Evolutionary conservation across 2,113 vertebrate genomes (phyloP).

Genomic region (Dicaeum eximium): DNA sequence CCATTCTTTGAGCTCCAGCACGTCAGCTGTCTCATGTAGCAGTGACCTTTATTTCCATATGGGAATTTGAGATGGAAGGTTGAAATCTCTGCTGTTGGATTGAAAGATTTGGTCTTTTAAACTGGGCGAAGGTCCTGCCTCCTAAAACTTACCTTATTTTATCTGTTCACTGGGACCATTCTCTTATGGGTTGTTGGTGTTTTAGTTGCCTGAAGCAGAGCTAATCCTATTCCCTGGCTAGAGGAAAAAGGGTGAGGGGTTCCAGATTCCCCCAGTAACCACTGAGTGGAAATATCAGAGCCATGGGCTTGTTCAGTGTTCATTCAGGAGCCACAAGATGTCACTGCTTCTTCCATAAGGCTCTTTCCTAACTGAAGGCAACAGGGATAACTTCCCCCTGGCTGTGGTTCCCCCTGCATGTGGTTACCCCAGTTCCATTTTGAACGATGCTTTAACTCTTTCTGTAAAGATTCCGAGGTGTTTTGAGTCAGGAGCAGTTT

Average conservation of each 20-base stretch:
- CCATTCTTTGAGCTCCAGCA: not conserved
- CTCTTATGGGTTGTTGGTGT: not conserved
- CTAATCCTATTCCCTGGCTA: not conserved
- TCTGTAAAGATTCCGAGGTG: not conserved
- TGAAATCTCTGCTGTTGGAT: not conserved
- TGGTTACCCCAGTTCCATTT: not conserved
- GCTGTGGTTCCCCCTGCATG: not conserved
- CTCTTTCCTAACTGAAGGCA: not conserved
- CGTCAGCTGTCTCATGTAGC: not conserved
- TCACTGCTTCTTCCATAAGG: slow-evolving; percentile 15
- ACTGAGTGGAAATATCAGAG: not conserved
- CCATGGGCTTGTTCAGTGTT: not conserved
- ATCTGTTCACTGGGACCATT: not conserved
- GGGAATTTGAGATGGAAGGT: not conserved
- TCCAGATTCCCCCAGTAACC: not conserved
- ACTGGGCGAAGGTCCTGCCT: not conserved
- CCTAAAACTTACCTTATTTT: not conserved
- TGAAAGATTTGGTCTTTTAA: not conserved
- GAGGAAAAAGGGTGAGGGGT: not conserved
- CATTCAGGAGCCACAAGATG: not conserved
- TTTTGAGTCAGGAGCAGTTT: not conserved
- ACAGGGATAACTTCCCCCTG: not conserved
- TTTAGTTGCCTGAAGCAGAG: not conserved
- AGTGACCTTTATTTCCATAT: not conserved
- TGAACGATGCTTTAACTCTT: accelerated